phyloP scores from a whole-genome alignment of 2,113 vertebrate genomes.

The Tiliqua scincoides region DNA sequence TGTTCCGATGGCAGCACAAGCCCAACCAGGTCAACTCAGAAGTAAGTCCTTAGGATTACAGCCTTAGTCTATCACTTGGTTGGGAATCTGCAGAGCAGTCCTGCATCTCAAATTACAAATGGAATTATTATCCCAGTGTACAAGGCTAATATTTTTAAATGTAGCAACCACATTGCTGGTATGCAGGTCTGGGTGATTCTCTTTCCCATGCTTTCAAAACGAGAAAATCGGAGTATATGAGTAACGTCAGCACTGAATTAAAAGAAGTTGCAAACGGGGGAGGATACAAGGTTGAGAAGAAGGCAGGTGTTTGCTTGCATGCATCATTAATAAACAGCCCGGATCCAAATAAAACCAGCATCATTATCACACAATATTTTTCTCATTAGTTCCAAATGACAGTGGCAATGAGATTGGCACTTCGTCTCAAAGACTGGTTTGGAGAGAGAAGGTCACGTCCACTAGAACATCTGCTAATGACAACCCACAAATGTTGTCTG shows the following conservation, averaged over 20 bases:
- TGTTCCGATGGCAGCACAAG: too few species aligned
- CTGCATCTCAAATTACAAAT: too few species aligned
- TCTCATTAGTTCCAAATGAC: slow-evolving; percentile 9
- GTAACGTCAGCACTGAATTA: neutral
- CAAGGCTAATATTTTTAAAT: neutral
- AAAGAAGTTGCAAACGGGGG: neutral
- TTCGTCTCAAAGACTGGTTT: neutral
- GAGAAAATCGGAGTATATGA: neutral
- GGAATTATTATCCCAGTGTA: neutral
- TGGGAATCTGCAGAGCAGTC: too few species aligned
- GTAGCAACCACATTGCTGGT: neutral
- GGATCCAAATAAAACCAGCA: slow-evolving; percentile 37
- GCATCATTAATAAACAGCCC: slow-evolving; percentile 28
- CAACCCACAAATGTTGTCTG: neutral
- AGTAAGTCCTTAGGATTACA: too few species aligned
- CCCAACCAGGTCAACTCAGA: too few species aligned
- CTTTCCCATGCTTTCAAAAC: neutral
- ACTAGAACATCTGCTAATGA: slow-evolving; percentile 12
- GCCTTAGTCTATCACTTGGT: too few species aligned
- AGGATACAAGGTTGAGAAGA: neutral
- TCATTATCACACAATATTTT: slow-evolving; percentile 19
- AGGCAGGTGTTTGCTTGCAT: neutral
- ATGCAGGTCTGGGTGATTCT: neutral
- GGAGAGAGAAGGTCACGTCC: neutral
- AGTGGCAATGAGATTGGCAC: slow-evolving; percentile 8